Evolutionary conservation across 2,888 invertebrate species (phyloP).

Genomic region (Vanessa cardui): DNA sequence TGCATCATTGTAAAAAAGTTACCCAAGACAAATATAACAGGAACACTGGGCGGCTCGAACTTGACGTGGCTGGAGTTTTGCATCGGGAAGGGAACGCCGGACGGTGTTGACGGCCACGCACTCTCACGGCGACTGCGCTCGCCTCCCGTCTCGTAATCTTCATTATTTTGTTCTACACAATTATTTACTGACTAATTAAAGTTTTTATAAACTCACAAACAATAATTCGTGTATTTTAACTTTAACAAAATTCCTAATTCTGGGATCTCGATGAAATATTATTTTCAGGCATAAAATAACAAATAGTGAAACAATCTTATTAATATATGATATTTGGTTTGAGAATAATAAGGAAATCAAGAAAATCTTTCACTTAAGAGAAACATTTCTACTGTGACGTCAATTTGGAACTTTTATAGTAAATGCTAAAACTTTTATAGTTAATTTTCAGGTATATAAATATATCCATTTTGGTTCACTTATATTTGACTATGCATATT

Average conservation of each 20-base stretch:
- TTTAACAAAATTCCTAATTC: not conserved
- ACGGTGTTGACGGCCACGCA: slow-evolving; percentile 85
- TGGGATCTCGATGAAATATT: too few relatives aligned
- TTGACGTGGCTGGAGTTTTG: slow-evolving; percentile 91
- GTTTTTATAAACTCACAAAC: not conserved
- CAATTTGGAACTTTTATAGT: too few relatives aligned
- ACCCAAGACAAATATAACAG: slow-evolving; percentile 95
- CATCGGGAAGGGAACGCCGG: slow-evolving; percentile 88
- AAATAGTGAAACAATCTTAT: too few relatives aligned
- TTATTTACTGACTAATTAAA: not conserved
- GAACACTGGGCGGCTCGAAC: slow-evolving; percentile 93
- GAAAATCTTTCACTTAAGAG: too few relatives aligned
- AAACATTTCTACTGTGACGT: too few relatives aligned
- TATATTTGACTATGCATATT: not conserved
- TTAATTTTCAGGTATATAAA: not conserved
- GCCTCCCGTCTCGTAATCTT: slow-evolving; percentile 76
- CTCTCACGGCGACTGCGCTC: slow-evolving; percentile 67
- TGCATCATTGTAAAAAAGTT: slow-evolving; percentile 41
- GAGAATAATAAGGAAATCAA: too few relatives aligned
- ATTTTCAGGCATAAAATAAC: too few relatives aligned
- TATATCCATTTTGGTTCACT: not conserved
- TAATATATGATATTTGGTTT: too few relatives aligned
- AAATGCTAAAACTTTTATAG: too few relatives aligned
- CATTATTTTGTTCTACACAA: slow-evolving; percentile 89
- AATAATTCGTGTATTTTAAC: not conserved